Evolutionary conservation across 1,140 invertebrate species (phyloP).

Genomic region (Rhysida immarginata): DNA sequence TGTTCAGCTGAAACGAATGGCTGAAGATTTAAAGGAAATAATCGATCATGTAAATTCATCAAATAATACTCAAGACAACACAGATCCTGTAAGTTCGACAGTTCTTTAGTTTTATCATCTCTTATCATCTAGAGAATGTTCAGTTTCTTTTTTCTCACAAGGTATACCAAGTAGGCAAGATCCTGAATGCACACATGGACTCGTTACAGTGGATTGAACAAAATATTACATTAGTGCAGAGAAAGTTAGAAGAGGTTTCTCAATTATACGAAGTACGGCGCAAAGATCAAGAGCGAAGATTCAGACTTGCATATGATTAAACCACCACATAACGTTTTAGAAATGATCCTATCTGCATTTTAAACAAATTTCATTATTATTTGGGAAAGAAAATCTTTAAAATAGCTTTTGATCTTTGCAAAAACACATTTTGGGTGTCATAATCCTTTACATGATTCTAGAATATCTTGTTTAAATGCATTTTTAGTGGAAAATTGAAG

Average conservation of each 20-base stretch:
- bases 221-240: conserved; percentile 51
- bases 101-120: neutral
- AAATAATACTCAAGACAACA: conserved; percentile 59
- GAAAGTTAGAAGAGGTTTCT: conserved; percentile 63
- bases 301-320: conserved; percentile 3
- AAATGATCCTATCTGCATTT: too few relatives aligned
- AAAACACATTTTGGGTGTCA: too few relatives aligned
- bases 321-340: too few relatives aligned
- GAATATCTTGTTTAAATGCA: too few relatives aligned
- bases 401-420: too few relatives aligned
- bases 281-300: conserved; percentile 47
- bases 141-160: conserved; percentile 31
- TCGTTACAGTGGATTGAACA: conserved; percentile 84
- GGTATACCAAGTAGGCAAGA: conserved; percentile 79
- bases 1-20: conserved; percentile 83
- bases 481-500: too few relatives aligned
- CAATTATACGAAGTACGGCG: conserved; percentile 62
- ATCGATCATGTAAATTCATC: conserved; percentile 85
- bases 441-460: too few relatives aligned
- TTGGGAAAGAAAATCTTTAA: too few relatives aligned
- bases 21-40: conserved; percentile 84
- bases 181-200: conserved; percentile 91
- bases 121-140: neutral
- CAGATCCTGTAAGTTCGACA: conserved; percentile 50
- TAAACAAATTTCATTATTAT: too few relatives aligned